Evolutionary conservation across 2,797 vertebrate genomes (phyloP), one percentile per base, ranked within the genome.

Genomic region (Hoplostethus mediterraneus): DNA sequence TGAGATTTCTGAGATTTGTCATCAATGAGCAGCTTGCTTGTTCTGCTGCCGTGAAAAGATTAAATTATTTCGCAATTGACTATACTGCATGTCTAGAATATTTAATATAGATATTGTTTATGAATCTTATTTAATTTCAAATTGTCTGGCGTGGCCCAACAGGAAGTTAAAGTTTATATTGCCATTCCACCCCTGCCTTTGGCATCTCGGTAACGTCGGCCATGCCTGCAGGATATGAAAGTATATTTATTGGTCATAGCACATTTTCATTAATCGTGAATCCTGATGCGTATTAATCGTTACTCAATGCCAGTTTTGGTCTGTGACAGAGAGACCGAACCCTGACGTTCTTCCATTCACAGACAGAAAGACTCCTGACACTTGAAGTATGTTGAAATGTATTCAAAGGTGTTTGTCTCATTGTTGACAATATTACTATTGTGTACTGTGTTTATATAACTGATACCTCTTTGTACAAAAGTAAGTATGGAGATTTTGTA

Each of bases 401-500:
- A 89, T 86, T 89, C 83, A 85, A 82, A 88, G 73, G 77, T 90
- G 77, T 91, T 78, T 85, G 85, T 89, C 82, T 91, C 73, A 53
- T 82, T 74, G 79, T 74, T 80, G 75, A 52, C 65, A 65, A 59
- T 84, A 68, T 84, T 85, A 78, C 88, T 79, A 75, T 83, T 77
- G 81, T 82, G 87, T 92, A 90, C 86, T 91, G 87, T 89, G 87
- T 86, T 90, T 87, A 84, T 92, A 91, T 92, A 90, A 80, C 81
- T 78, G 83, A 92, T 94, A 93, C 91, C 91, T 94, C 92, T 93
- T 91, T 93, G 91, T 92, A 93, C 89, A 91, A 92, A 82, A 80
- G 0, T 10, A 74, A 68, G 68, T 85, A 85, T 85, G 81, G 68
- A 79, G 63, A 83, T 58, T 80, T 75, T 80, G 81, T 90, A 86